Evolutionary conservation across 2,888 invertebrate genomes (phyloP).

Genomic region (Acronicta aceris): DNA sequence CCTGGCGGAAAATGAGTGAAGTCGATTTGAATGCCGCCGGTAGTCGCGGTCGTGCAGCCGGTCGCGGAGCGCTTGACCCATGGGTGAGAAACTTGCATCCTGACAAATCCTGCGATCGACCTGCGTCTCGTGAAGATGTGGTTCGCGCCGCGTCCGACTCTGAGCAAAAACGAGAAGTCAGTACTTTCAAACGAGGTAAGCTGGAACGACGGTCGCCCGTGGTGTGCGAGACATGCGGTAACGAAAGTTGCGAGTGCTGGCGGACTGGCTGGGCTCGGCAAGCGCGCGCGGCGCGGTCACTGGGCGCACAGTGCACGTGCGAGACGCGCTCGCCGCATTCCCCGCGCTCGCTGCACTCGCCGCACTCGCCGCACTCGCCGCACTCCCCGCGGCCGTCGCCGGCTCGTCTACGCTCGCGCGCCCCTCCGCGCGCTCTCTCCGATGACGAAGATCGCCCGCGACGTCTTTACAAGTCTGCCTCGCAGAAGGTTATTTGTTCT

Average conservation of each 20-base stretch:
- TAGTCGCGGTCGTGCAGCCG: slow-evolving; percentile 43
- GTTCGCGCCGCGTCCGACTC: slow-evolving; percentile 46
- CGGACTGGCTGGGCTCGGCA: slow-evolving; percentile 58
- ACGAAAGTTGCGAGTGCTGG: slow-evolving; percentile 71
- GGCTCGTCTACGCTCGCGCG: neutral
- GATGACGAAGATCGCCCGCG: slow-evolving; percentile 74
- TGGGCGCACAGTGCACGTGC: slow-evolving; percentile 65
- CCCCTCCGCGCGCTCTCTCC: slow-evolving; percentile 63
- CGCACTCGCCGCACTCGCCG: slow-evolving; percentile 50
- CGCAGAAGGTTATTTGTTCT: slow-evolving; percentile 67
- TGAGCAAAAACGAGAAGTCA: slow-evolving; percentile 52
- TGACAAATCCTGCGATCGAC: slow-evolving; percentile 35
- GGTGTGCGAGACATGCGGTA: slow-evolving; percentile 72
- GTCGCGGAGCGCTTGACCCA: slow-evolving; percentile 61
- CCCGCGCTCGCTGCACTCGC: too few species aligned
- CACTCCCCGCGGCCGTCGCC: slow-evolving; percentile 59
- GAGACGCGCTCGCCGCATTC: slow-evolving; percentile 56
- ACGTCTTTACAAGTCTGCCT: slow-evolving; percentile 72
- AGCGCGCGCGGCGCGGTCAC: slow-evolving; percentile 54
- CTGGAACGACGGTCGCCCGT: slow-evolving; percentile 70
- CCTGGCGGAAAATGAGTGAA: slow-evolving; percentile 80
- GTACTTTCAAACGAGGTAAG: slow-evolving; percentile 63
- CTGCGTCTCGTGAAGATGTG: slow-evolving; percentile 53
- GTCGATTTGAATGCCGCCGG: slow-evolving; percentile 65
- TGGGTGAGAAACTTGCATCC: slow-evolving; percentile 61